phyloP scores from a whole-genome alignment of 92 coral and sea anemone species.

The Hydrozoanthus gracilis region DNA sequence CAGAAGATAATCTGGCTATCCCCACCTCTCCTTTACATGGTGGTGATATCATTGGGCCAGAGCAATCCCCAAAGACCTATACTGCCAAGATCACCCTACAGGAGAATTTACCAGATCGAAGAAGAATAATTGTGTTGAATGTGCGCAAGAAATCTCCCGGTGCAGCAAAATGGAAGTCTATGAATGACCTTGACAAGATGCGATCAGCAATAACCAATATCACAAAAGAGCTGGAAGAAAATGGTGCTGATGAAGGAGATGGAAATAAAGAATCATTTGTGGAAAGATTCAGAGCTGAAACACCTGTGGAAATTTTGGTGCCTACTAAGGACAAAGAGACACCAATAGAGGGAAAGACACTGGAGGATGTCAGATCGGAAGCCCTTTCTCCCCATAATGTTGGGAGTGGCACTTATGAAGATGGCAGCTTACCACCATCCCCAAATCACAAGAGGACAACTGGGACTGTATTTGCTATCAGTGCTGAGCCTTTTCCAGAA shows the following conservation, averaged over 20 bases:
- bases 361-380: background rate
- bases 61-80: slow-evolving; percentile 50
- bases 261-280: slow-evolving; percentile 1
- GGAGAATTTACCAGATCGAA: slow-evolving; percentile 68
- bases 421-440: background rate
- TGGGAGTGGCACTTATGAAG: background rate
- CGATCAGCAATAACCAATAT: slow-evolving; percentile 43
- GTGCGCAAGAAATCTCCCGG: slow-evolving; percentile 79
- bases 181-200: slow-evolving; percentile 76
- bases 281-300: slow-evolving; percentile 19
- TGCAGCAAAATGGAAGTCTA: slow-evolving; percentile 77
- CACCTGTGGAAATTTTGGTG: slow-evolving; percentile 45
- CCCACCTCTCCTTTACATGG: background rate
- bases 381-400: background rate
- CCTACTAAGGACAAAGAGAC: slow-evolving; percentile 20
- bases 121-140: slow-evolving; percentile 75
- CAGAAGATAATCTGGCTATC: background rate
- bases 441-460: background rate
- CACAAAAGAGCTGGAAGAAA: slow-evolving; percentile 41
- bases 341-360: background rate
- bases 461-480: slow-evolving; percentile 59
- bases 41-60: slow-evolving; percentile 49
- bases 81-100: slow-evolving; percentile 79
- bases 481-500: slow-evolving; percentile 46
- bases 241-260: background rate